These are phyloP conservation scores for Epizoanthus scotinus DNA, from an alignment of 92 coral and sea anemone genomes.

Conservation along the genomic window DNA sequence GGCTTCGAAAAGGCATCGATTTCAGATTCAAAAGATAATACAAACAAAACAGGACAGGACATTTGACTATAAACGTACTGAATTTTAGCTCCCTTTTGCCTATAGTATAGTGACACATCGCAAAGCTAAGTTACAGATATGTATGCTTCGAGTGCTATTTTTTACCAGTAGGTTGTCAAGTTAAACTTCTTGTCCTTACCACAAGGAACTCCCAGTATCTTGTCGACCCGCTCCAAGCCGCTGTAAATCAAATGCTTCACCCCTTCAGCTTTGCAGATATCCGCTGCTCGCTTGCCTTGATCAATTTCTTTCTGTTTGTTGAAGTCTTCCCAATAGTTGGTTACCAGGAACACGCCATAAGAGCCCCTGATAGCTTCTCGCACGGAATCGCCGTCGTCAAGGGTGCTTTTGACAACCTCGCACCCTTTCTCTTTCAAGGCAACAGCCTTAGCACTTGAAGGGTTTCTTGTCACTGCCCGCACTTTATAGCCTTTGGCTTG, in stretches of 20 bases:
- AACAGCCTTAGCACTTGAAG: slow-evolving; percentile 59
- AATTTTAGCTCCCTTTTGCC: too few relatives aligned
- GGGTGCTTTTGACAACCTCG: slow-evolving; percentile 55
- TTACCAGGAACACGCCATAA: slow-evolving; percentile 73
- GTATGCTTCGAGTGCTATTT: neutral
- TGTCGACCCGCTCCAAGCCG: slow-evolving; percentile 79
- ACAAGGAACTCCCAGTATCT: slow-evolving; percentile 63
- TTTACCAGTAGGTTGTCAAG: neutral
- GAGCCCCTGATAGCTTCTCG: slow-evolving; percentile 65
- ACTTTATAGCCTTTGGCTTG: slow-evolving; percentile 35
- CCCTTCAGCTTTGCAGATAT: slow-evolving; percentile 58
- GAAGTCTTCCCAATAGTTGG: slow-evolving; percentile 80
- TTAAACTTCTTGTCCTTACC: slow-evolving; percentile 49
- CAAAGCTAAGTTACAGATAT: too few relatives aligned
- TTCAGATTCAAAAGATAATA: too few relatives aligned
- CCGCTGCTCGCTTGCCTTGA: slow-evolving; percentile 76
- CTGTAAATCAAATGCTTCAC: slow-evolving; percentile 77
- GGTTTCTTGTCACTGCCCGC: slow-evolving; percentile 68
- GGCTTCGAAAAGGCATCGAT: too few relatives aligned
- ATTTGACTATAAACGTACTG: too few relatives aligned
- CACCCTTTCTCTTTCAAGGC: slow-evolving; percentile 67
- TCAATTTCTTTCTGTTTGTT: slow-evolving; percentile 65
- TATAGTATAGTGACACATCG: neutral
- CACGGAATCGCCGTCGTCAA: slow-evolving; percentile 67
- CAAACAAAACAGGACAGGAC: too few relatives aligned